Evolutionary conservation across 2,797 vertebrate species (phyloP).

Genomic region (Telmatherina bonti): DNA sequence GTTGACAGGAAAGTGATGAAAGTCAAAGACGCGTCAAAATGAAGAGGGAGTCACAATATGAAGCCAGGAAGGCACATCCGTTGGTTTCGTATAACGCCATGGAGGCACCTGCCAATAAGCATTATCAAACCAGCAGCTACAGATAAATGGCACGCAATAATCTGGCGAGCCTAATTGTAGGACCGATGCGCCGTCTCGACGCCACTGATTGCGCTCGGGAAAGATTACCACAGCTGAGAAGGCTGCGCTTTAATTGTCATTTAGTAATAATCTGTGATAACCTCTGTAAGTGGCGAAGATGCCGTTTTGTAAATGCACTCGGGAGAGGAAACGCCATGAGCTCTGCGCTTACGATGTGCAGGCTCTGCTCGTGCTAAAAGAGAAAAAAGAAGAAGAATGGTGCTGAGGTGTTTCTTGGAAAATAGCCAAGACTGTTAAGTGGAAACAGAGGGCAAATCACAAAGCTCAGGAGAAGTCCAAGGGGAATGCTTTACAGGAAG

Average conservation of each 20-base stretch:
- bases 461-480: conserved; percentile 64
- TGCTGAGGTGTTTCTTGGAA: conserved; percentile 77
- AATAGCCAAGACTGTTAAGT: conserved; percentile 74
- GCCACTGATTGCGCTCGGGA: conserved; percentile 52
- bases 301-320: neutral
- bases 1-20: conserved; percentile 25
- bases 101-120: conserved; percentile 63
- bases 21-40: conserved; percentile 36
- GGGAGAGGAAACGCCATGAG: conserved; percentile 18
- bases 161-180: conserved; percentile 62
- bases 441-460: conserved; percentile 80
- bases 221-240: conserved; percentile 46
- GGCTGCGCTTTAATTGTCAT: conserved; percentile 32
- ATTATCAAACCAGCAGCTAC: conserved; percentile 43
- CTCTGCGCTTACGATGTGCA: conserved; percentile 10
- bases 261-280: conserved; percentile 30
- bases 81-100: conserved; percentile 24
- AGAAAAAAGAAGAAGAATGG: conserved; percentile 12
- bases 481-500: conserved; percentile 54
- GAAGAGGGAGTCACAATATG: neutral
- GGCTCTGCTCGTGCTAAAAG: conserved; percentile 38
- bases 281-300: neutral
- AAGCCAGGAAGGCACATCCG: conserved; percentile 47
- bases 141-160: conserved; percentile 45
- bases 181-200: conserved; percentile 45